These are phyloP conservation scores for Dryocosmus kuriphilus DNA, from an alignment of 2,888 invertebrate species.

Conservation along the genomic window DNA sequence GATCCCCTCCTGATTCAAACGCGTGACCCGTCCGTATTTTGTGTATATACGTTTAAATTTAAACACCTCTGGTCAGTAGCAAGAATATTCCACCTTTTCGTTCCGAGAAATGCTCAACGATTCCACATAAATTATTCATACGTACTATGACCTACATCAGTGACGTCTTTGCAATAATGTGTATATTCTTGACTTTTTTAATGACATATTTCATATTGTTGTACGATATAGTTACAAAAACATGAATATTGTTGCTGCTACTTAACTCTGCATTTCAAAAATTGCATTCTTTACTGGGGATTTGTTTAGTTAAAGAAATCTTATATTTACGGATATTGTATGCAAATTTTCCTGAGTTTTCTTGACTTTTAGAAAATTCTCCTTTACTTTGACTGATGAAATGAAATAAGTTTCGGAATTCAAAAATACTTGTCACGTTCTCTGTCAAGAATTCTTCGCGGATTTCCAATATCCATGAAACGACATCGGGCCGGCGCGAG, in stretches of 20 bases:
- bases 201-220: background rate
- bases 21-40: slow-evolving; percentile 9
- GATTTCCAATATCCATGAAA: slow-evolving; percentile 32
- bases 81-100: slow-evolving; percentile 22
- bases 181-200: background rate
- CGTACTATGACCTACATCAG: slow-evolving; percentile 1
- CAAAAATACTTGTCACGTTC: background rate
- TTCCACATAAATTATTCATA: slow-evolving; percentile 9
- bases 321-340: too few relatives aligned
- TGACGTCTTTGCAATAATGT: background rate
- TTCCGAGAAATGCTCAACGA: slow-evolving; percentile 1
- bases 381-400: background rate
- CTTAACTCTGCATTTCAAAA: too few relatives aligned
- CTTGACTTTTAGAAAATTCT: too few relatives aligned
- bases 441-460: slow-evolving; percentile 2
- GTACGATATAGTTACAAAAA: too few relatives aligned
- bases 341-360: too few relatives aligned
- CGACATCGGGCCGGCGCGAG: slow-evolving; percentile 46
- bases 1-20: slow-evolving; percentile 6
- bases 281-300: too few relatives aligned
- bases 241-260: too few relatives aligned
- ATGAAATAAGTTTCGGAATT: background rate
- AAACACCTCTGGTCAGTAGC: slow-evolving; percentile 28
- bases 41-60: slow-evolving; percentile 3
- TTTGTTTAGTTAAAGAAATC: too few relatives aligned